These are phyloP conservation scores for Corythaeola cristata DNA, from an alignment of 2,113 vertebrate genomes.

Conservation along the genomic window DNA sequence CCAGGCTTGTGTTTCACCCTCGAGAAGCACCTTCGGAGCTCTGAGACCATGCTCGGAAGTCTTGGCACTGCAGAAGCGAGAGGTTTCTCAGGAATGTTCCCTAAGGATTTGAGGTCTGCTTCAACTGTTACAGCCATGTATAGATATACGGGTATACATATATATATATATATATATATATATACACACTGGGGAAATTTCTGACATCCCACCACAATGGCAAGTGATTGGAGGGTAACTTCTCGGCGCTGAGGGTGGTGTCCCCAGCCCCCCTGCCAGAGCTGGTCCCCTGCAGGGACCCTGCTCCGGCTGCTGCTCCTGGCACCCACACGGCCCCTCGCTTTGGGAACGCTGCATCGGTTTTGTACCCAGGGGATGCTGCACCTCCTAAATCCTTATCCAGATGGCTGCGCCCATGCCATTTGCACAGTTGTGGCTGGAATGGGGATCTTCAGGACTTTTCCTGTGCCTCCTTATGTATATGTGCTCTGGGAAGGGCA, in stretches of 20 bases:
- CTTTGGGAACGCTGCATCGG: neutral
- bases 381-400: neutral
- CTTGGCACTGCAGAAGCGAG: neutral
- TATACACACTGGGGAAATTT: neutral
- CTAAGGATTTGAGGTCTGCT: neutral
- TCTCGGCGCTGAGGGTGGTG: neutral
- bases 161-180: neutral
- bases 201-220: neutral
- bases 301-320: neutral
- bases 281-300: neutral
- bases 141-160: neutral
- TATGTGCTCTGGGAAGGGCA: neutral
- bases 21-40: conserved; percentile 25
- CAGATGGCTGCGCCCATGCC: neutral
- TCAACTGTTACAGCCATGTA: conserved; percentile 19
- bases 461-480: neutral
- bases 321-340: neutral
- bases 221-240: neutral
- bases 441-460: neutral
- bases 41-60: conserved; percentile 19
- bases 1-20: conserved; percentile 56
- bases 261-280: neutral
- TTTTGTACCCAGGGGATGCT: neutral
- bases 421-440: neutral
- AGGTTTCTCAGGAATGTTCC: conserved; percentile 55